Conservation (phyloP, 1,140 invertebrate genomes). For the Onthophagus taurus region DNA sequence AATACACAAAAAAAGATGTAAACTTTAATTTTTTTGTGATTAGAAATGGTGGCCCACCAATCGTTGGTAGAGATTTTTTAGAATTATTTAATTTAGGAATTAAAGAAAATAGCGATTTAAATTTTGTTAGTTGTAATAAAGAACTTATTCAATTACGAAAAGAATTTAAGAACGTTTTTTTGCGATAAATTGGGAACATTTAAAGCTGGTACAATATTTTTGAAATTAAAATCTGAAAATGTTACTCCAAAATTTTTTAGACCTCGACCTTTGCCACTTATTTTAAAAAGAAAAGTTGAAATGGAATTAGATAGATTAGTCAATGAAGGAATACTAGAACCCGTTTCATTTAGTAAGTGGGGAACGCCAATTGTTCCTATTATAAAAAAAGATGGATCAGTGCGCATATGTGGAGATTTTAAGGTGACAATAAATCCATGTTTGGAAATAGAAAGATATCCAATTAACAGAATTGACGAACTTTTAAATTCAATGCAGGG, state of each 20-base stretch:
- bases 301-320: not conserved
- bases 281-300: not conserved
- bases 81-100: no score
- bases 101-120: no score
- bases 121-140: no score
- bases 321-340: not conserved
- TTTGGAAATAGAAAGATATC: slow-evolving; percentile 17
- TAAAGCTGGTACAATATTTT: not conserved
- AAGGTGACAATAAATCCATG: slow-evolving; percentile 22
- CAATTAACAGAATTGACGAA: slow-evolving; percentile 20
- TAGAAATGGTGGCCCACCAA: no score
- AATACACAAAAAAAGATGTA: no score
- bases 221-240: not conserved
- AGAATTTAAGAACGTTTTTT: slow-evolving; percentile 3
- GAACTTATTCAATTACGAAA: not conserved
- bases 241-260: not conserved
- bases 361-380: slow-evolving; percentile 38
- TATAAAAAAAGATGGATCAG: slow-evolving; percentile 31
- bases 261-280: not conserved
- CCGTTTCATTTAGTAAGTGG: slow-evolving; percentile 6
- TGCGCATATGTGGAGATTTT: slow-evolving; percentile 37
- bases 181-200: not conserved
- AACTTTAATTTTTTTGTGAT: no score
- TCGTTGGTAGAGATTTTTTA: no score
- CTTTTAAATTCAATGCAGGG: slow-evolving; percentile 18